A percentile compares a stretch with the other conserved stretches of the same genome.
Evolutionary conservation across 2,113 vertebrate species (phyloP).

Genomic region (Notothenia coriiceps): DNA sequence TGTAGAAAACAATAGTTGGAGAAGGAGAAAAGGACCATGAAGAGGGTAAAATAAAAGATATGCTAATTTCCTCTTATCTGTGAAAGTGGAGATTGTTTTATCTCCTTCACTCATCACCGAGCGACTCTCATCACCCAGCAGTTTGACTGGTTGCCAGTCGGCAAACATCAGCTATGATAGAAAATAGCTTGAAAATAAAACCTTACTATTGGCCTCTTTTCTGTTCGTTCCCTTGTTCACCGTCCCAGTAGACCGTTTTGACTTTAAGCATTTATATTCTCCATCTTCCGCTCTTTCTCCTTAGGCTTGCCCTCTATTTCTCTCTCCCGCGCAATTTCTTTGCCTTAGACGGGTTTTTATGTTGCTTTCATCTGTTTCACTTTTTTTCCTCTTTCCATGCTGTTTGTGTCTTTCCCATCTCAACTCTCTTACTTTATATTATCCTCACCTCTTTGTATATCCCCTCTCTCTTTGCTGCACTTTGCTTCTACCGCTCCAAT

Average conservation of each 20-base stretch:
- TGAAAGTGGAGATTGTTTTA: conserved; percentile 34
- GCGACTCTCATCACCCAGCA: conserved; percentile 34
- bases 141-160: conserved; percentile 38
- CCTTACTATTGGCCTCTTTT: conserved; percentile 2
- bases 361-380: conserved; percentile 55
- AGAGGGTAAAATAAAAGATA: conserved; percentile 45
- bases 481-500: conserved; percentile 48
- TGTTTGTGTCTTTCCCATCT: conserved; percentile 44
- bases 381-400: conserved; percentile 13
- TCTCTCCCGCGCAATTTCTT: conserved; percentile 27
- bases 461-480: conserved; percentile 34
- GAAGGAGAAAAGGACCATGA: conserved; percentile 3
- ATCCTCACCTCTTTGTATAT: conserved; percentile 51
- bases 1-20: conserved; percentile 12
- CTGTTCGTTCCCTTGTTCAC: conserved; percentile 13
- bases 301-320: conserved; percentile 47
- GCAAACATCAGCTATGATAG: conserved; percentile 38
- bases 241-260: conserved; percentile 17
- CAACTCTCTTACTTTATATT: conserved; percentile 47
- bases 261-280: conserved; percentile 34
- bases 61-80: conserved; percentile 51
- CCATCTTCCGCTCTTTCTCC: conserved; percentile 2
- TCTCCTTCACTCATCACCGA: conserved; percentile 37
- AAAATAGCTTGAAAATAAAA: conserved; percentile 7
- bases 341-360: conserved; percentile 39